Evolutionary conservation across 2,888 invertebrate genomes (phyloP).

Genomic region (Lysandra bellargus): DNA sequence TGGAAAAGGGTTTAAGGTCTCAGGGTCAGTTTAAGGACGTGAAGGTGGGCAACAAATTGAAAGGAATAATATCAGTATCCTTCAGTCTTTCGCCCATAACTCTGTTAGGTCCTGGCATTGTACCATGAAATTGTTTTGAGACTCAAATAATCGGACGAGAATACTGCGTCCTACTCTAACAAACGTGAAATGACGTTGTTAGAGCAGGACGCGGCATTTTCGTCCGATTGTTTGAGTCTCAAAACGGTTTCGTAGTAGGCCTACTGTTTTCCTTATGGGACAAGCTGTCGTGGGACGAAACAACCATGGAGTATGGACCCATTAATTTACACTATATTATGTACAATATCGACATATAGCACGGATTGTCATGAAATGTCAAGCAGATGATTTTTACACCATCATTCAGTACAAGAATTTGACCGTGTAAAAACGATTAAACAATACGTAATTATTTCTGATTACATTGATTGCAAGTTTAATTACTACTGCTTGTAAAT

Average conservation of each 20-base stretch:
- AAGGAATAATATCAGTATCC: no score
- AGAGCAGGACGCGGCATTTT: no score
- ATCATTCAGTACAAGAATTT: neutral
- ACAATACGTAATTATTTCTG: conserved; percentile 4
- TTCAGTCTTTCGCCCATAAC: no score
- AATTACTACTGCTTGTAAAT: conserved; percentile 16
- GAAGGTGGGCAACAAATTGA: no score
- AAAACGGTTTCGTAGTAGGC: no score
- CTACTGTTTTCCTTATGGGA: neutral
- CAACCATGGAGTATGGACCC: neutral
- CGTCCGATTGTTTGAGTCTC: no score
- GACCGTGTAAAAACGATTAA: conserved; percentile 6
- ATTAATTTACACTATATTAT: neutral
- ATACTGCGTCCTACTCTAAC: no score
- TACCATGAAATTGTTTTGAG: no score
- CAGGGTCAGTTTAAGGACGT: neutral
- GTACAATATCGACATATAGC: neutral
- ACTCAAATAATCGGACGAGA: no score
- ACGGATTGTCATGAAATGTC: neutral
- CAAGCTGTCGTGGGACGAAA: neutral
- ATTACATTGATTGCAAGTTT: neutral
- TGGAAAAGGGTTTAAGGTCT: neutral
- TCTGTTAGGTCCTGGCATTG: neutral
- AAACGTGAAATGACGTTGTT: no score
- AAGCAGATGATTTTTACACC: neutral